Evolutionary conservation across 2,113 vertebrate species (phyloP).

Genomic region (Hippolais icterina): DNA sequence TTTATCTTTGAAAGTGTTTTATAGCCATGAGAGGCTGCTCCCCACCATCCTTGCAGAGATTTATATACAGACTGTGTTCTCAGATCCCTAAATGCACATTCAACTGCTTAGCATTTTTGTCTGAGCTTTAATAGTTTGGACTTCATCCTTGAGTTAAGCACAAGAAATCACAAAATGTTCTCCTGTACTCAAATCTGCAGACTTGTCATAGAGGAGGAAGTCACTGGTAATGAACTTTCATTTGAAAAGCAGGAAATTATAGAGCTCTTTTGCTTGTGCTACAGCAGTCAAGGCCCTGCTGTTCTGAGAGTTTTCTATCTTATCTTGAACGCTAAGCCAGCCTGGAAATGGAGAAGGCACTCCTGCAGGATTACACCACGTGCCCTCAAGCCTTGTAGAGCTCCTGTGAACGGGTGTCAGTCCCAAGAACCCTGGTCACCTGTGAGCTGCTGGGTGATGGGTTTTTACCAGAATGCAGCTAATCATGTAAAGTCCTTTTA

Average conservation of each 20-base stretch:
- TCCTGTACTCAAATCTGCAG: not conserved
- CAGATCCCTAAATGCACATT: not conserved
- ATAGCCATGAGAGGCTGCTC: not conserved
- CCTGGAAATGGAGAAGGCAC: not conserved
- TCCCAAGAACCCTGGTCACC: not conserved
- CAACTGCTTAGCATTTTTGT: not conserved
- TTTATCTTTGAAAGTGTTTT: slow-evolving; percentile 14
- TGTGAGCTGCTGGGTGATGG: not conserved
- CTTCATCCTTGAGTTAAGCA: not conserved
- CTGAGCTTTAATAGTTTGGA: not conserved
- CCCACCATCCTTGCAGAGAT: not conserved
- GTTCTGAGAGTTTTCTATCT: not conserved
- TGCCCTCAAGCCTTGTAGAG: not conserved
- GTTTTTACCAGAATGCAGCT: not conserved
- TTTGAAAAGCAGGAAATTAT: not conserved
- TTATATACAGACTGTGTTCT: not conserved
- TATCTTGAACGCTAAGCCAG: not conserved
- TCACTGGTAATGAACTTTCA: not conserved
- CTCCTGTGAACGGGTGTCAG: not conserved
- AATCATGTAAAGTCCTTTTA: not conserved
- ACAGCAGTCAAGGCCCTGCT: rapidly evolving
- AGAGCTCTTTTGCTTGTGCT: not conserved
- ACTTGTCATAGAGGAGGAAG: not conserved
- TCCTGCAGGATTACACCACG: rapidly evolving
- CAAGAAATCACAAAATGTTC: not conserved